Conservation (phyloP, 1,140 invertebrate species). For the Drosophila jambulina region DNA sequence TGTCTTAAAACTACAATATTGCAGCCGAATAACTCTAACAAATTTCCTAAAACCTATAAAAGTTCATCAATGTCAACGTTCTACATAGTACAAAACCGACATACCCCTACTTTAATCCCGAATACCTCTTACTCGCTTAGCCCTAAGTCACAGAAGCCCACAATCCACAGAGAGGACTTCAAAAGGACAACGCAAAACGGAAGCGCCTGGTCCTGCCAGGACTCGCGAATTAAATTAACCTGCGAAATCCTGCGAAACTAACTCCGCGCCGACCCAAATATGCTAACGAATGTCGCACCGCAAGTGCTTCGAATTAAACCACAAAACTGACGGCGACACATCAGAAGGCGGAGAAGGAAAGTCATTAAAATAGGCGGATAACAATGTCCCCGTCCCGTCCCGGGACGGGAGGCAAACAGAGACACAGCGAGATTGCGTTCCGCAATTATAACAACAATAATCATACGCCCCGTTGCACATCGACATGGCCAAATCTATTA, state of each 20-base stretch:
- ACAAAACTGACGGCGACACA: slow-evolving; percentile 45
- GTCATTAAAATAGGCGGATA: slow-evolving; percentile 66
- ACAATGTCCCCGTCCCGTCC: background rate
- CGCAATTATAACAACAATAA: slow-evolving; percentile 79
- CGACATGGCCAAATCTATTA: slow-evolving; percentile 69
- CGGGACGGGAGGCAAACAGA: slow-evolving; percentile 9
- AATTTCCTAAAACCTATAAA: too few relatives aligned
- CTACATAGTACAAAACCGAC: background rate
- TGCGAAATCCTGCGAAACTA: slow-evolving; percentile 17
- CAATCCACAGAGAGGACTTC: slow-evolving; percentile 3
- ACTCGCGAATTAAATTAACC: slow-evolving; percentile 39
- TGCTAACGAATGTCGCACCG: slow-evolving; percentile 52
- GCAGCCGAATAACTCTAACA: background rate
- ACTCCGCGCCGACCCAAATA: slow-evolving; percentile 46
- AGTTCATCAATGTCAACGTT: background rate
- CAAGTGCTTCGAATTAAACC: slow-evolving; percentile 49
- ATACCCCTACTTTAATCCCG: too few relatives aligned
- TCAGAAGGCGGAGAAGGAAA: slow-evolving; percentile 39
- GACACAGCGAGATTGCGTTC: slow-evolving; percentile 23
- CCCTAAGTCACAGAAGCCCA: slow-evolving; percentile 28
- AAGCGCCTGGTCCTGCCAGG: background rate
- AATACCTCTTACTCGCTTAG: slow-evolving; percentile 18
- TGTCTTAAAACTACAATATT: background rate
- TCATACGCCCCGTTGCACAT: slow-evolving; percentile 78
- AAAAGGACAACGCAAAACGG: slow-evolving; percentile 7